These are phyloP conservation scores for Isichthys henryi DNA, from an alignment of 2,113 vertebrate genomes.

Conservation along the genomic window DNA sequence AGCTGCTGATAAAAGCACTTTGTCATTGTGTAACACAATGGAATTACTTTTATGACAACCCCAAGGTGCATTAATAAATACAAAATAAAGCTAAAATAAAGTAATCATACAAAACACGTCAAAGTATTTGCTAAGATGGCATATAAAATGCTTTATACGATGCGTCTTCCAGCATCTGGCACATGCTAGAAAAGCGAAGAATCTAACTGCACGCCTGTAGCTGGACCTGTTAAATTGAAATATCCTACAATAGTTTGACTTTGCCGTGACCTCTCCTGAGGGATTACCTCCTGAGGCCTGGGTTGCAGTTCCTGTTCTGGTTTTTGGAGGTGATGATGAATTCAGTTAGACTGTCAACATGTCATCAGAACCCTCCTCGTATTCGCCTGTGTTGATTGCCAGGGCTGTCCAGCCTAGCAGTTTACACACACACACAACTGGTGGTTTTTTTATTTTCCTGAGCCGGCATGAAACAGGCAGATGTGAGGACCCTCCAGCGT, in stretches of 20 bases:
- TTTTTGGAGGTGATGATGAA: not conserved
- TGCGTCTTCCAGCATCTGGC: not conserved
- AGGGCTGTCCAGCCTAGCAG: not conserved
- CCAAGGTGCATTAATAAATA: not conserved
- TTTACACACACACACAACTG: not conserved
- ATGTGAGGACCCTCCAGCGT: not conserved
- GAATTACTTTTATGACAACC: not conserved
- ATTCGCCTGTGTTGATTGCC: not conserved
- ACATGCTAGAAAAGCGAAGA: not conserved
- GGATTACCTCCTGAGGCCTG: not conserved
- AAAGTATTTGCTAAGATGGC: not conserved
- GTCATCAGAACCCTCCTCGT: not conserved
- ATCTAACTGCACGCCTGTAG: not conserved
- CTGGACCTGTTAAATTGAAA: not conserved
- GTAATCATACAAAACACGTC: not conserved
- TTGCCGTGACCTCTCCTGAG: not conserved
- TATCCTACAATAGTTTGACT: not conserved
- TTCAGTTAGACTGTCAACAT: not conserved
- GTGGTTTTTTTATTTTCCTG: not conserved
- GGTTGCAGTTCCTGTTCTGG: not conserved
- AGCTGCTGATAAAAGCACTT: not conserved
- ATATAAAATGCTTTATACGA: not conserved
- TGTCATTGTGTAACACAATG: not conserved
- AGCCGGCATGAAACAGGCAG: not conserved
- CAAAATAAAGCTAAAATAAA: not conserved